A percentile compares a stretch with the other conserved stretches of the same genome.
Evolutionary conservation across 2,888 invertebrate genomes (phyloP).

Genomic region (Plusia festucae): DNA sequence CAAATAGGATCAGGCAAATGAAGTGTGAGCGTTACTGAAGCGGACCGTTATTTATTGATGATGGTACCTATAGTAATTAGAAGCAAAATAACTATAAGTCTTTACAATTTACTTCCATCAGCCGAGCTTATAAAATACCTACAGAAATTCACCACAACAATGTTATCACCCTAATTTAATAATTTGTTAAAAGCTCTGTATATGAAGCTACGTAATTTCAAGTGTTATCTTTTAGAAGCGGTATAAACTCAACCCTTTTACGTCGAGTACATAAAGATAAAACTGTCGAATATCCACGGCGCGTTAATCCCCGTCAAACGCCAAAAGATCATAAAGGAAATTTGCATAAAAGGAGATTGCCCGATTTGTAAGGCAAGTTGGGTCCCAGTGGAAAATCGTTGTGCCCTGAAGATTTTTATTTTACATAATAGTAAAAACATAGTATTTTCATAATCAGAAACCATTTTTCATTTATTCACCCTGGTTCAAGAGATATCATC

Average conservation of each 20-base stretch:
- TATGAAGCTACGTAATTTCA: conserved; percentile 36
- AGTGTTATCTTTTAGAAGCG: conserved; percentile 53
- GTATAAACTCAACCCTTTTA: conserved; percentile 54
- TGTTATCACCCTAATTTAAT: conserved; percentile 42
- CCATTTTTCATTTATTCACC: no score
- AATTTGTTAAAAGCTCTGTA: conserved; percentile 37
- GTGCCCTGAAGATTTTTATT: no score
- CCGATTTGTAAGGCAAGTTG: no score
- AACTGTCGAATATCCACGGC: conserved; percentile 66
- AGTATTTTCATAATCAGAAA: no score
- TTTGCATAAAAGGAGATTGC: conserved; percentile 83
- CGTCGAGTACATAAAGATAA: conserved; percentile 62
- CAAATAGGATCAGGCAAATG: not conserved
- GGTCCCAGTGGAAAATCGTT: no score
- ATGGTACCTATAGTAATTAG: no score
- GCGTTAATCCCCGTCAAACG: conserved; percentile 76
- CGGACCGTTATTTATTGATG: not conserved
- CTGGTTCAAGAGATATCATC: no score
- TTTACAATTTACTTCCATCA: not conserved
- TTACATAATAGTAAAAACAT: no score
- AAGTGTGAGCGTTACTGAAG: no score
- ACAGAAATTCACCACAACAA: conserved; percentile 14
- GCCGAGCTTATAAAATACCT: not conserved
- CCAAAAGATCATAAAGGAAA: conserved; percentile 77
- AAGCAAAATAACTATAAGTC: not conserved